Percentiles rank a stretch among this genome's conserved stretches.
Evolutionary conservation across 2,888 invertebrate genomes (phyloP).

Genomic region (Onthophagus sagittarius): DNA sequence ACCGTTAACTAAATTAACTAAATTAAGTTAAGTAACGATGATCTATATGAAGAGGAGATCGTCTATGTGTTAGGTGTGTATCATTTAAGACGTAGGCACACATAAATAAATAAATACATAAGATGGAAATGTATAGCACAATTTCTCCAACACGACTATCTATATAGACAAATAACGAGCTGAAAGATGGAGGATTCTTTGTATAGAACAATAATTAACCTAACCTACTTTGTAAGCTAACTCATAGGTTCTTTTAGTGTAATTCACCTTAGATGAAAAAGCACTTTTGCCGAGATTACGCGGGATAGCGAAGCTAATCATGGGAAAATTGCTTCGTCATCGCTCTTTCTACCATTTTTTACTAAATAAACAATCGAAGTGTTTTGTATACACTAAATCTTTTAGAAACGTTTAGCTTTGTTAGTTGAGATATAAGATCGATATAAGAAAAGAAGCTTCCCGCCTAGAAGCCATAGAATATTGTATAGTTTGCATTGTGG

Average conservation of each 20-base stretch:
- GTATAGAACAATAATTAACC: conserved; percentile 37
- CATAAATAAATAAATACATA: not conserved
- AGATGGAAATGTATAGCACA: conserved; percentile 2
- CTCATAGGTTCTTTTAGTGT: conserved; percentile 27
- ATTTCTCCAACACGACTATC: conserved; percentile 2
- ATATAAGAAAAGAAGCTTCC: conserved; percentile 16
- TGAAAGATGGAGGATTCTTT: conserved; percentile 17
- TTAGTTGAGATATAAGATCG: conserved; percentile 31
- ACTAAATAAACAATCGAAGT: conserved; percentile 39
- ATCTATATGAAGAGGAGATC: not conserved
- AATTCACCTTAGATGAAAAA: conserved; percentile 20
- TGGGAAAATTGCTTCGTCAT: not conserved
- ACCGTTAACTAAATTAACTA: not conserved
- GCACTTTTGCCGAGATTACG: conserved; percentile 9
- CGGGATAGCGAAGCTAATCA: conserved; percentile 4
- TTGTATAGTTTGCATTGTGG: not conserved
- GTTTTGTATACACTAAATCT: conserved; percentile 39
- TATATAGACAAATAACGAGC: conserved; percentile 11
- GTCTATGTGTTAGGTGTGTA: conserved; percentile 10
- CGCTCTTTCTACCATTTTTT: conserved; percentile 43
- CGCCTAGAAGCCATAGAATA: conserved; percentile 5
- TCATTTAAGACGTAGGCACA: not conserved
- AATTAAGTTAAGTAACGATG: not conserved
- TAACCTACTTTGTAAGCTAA: conserved; percentile 27
- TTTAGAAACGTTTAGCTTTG: conserved; percentile 38